Evolutionary conservation across 2,797 vertebrate species (phyloP), one percentile per base, ranked within the genome.

Genomic region (Mareca strepera): DNA sequence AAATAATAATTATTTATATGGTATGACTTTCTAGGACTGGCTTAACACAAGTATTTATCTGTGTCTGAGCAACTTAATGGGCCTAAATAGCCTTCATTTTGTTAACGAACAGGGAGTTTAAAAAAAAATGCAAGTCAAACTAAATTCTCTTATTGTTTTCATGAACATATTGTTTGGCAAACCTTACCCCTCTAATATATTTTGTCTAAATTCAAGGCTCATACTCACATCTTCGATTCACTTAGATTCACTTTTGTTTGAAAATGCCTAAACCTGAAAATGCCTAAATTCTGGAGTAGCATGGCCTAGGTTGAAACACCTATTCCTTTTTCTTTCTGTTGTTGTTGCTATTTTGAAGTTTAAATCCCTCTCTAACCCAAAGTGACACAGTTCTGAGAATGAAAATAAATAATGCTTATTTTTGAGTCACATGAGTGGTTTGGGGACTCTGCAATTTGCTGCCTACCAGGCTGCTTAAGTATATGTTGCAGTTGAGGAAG

Each of bases 1-100:
- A 76, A 95, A 79, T 82, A 80, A 83, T 77, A 89, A 52, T 63
- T 84, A 16, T 72, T 89, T 78, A 31, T 81, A 56, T 64, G 35
- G 12, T 78, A 8, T 74, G 56, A 64, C 44, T 93, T 33, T 76
- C 6, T 55, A 84, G 89, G 69, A 72, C 55, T 58, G n/a, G 26
- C 29, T 85, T 78, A 58, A 92, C 33, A 66, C 44, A 37, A 62
- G 3, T 26, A 43, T 90, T 55, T 87, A 46, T 77, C 29, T 80
- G 26, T 58, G 93, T 87, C 53, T 83, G 23, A 63, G 56, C 33
- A 90, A 60, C 86, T 84, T 92, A 35, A 28, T 12, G 46, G 75
- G 69, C 60, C 72, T 77, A 66, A 67, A n/a, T 60, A 31, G 7
- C 56, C 43, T 43, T 43, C 43, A 52, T 89, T 94, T 92, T 75